Evolutionary conservation across 2,797 vertebrate genomes (phyloP), one percentile per base, ranked within the genome.

Genomic region (Betta splendens): DNA sequence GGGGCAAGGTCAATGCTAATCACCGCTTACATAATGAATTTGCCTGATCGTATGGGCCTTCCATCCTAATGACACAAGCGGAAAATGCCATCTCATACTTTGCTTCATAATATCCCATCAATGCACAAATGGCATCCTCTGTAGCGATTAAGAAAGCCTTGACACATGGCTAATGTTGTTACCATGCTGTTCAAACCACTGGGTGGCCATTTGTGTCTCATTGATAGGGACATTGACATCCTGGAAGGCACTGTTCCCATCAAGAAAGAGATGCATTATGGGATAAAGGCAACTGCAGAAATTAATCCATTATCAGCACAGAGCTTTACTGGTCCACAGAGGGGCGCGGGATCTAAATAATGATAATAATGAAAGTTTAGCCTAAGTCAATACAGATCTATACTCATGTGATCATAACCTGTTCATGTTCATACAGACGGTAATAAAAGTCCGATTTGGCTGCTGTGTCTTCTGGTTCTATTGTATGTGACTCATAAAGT

Each of bases 151-250:
- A 79, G 83, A 60, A 80, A 81, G 79, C 79, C 72, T 78, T 83
- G 85, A 85, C 86, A 87, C 86, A 86, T 88, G 81, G 87, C 77
- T 90, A 87, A 87, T 87, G 86, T 83, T 79, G 69, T 81, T 76
- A 84, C 83, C 80, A 79, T 58, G 72, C 84, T 85, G 83, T 85
- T 87, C 75, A 80, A 88, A 86, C 72, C 80, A 69, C 78, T 73
- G 68, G 77, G 75, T 83, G 84, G 81, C 85, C 84, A 81, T 90
- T 86, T 81, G 73, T 61, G 80, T 57, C 79, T 72, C 74, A 77
- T 69, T 89, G 81, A 85, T 88, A 55, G 75, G 67, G 58, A 75
- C 83, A 77, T 83, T 85, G 81, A 84, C 86, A 78, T 84, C 83
- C 74, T 82, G 70, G 75, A 83, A 85, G 72, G 77, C 79, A 68